A percentile compares a stretch with the other conserved stretches of the same genome.
phyloP scores from a whole-genome alignment of 2,113 vertebrate species.

The Takifugu flavidus region DNA sequence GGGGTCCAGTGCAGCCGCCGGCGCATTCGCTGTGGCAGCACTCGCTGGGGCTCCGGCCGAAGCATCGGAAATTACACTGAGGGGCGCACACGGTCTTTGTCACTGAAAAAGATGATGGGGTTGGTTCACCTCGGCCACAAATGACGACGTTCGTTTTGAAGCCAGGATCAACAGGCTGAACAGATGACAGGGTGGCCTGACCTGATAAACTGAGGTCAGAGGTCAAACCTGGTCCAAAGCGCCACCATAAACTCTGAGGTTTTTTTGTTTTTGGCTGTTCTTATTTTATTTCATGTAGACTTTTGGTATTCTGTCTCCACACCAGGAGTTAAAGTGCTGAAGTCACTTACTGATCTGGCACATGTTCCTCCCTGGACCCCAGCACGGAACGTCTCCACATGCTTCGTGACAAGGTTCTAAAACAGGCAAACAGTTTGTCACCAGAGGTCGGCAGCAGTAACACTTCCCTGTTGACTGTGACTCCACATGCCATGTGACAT shows the following conservation, averaged over 20 bases:
- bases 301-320: no score
- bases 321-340: background rate
- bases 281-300: no score
- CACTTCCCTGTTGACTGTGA: background rate
- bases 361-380: conserved; percentile 76
- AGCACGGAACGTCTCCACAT: conserved; percentile 75
- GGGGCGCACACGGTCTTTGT: conserved; percentile 90
- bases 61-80: conserved; percentile 90
- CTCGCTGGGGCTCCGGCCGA: conserved; percentile 83
- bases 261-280: background rate
- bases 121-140: background rate
- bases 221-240: no score
- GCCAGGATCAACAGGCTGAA: background rate
- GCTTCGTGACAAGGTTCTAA: conserved; percentile 63
- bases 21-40: conserved; percentile 93
- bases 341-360: conserved; percentile 83
- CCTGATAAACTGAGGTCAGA: no score
- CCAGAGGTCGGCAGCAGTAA: background rate
- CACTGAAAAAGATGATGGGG: conserved; percentile 69
- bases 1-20: conserved; percentile 85
- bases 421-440: background rate
- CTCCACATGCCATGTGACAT: background rate
- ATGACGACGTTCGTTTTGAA: background rate
- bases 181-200: background rate
- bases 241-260: background rate